Conservation (phyloP, 1,140 invertebrate genomes). For the Drosophila carrolli region DNA sequence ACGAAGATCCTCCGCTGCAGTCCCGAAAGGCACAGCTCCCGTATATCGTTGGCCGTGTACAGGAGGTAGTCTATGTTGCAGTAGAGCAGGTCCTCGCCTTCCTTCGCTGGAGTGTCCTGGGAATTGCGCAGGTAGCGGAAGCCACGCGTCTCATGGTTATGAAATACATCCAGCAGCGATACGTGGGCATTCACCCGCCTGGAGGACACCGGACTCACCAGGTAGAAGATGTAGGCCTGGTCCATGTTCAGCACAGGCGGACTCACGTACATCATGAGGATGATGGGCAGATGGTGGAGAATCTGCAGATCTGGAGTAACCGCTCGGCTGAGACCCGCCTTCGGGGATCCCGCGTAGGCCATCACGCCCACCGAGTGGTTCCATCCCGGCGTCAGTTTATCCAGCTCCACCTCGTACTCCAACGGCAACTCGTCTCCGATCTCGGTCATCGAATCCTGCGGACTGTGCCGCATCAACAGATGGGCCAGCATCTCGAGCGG, state of each 20-base stretch:
- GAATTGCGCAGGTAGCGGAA: background rate
- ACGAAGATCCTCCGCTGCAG: slow-evolving; percentile 12
- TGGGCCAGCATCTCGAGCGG: slow-evolving; percentile 9
- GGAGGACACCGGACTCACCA: slow-evolving; percentile 9
- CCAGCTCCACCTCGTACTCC: slow-evolving; percentile 1
- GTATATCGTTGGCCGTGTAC: slow-evolving; percentile 38
- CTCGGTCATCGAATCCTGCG: slow-evolving; percentile 10
- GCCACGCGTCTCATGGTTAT: background rate
- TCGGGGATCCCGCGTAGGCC: slow-evolving; percentile 1
- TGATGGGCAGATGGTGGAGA: slow-evolving; percentile 5
- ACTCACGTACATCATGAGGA: slow-evolving; percentile 5
- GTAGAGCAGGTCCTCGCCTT: background rate
- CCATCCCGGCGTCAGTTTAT: background rate
- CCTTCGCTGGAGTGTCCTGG: background rate
- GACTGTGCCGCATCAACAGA: slow-evolving; percentile 2
- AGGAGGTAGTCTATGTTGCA: slow-evolving; percentile 43
- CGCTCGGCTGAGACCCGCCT: background rate
- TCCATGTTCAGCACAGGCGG: background rate
- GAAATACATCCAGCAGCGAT: background rate
- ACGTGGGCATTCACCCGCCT: background rate
- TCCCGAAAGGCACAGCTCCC: slow-evolving; percentile 7
- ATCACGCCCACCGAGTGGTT: slow-evolving; percentile 3
- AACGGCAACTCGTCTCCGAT: background rate
- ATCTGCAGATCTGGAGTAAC: slow-evolving; percentile 4
- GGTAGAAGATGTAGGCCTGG: background rate